phyloP scores from a whole-genome alignment of 1,140 invertebrate genomes.

The Colletes latitarsis region DNA sequence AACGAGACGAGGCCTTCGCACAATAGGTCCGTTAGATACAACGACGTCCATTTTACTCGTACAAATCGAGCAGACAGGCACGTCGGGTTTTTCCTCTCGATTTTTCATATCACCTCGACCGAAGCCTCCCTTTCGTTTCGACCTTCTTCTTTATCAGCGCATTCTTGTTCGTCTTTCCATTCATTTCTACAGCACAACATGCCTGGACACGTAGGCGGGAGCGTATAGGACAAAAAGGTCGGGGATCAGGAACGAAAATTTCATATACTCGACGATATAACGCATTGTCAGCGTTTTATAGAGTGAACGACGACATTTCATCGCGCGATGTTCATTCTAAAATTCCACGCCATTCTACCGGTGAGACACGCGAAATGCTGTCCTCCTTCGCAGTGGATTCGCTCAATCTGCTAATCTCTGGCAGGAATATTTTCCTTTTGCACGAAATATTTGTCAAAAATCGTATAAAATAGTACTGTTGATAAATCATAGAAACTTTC shows the following conservation, averaged over 20 bases:
- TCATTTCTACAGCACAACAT: slow-evolving; percentile 3
- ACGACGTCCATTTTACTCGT: slow-evolving; percentile 32
- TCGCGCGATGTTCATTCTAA: not conserved
- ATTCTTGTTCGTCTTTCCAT: slow-evolving; percentile 38
- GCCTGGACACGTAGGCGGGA: not conserved
- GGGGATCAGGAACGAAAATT: slow-evolving; percentile 33
- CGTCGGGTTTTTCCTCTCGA: slow-evolving; percentile 13
- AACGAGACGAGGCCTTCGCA: not conserved
- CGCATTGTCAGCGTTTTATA: slow-evolving; percentile 12
- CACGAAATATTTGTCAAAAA: too few species aligned
- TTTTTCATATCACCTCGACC: slow-evolving; percentile 24
- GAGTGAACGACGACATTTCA: not conserved
- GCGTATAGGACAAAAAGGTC: not conserved
- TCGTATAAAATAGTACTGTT: too few species aligned
- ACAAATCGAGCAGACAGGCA: slow-evolving; percentile 24
- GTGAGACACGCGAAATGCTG: not conserved
- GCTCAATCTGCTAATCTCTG: not conserved
- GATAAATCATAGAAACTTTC: too few species aligned
- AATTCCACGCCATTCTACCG: not conserved
- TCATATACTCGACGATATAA: slow-evolving; percentile 38
- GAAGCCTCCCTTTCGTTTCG: not conserved
- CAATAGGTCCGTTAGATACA: slow-evolving; percentile 9
- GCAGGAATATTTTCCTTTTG: not conserved
- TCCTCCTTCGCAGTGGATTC: not conserved
- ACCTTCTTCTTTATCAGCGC: slow-evolving; percentile 21